These are phyloP conservation scores for Nebria brevicollis DNA, from an alignment of 2,888 invertebrate species.

Conservation along the genomic window DNA sequence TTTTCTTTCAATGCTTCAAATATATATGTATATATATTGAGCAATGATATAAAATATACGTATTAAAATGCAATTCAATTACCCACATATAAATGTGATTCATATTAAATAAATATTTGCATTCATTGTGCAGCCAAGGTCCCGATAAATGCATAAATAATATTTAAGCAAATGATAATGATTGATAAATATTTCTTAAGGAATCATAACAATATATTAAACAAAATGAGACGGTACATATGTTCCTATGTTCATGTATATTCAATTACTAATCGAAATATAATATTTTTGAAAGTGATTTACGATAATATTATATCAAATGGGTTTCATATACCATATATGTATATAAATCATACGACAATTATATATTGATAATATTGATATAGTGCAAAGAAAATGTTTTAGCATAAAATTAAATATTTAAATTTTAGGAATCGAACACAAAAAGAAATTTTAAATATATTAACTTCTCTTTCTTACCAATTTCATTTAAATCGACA, in stretches of 20 bases:
- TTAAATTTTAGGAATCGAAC: background rate
- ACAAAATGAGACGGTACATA: background rate
- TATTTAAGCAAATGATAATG: background rate
- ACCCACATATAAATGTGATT: background rate
- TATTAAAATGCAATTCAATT: background rate
- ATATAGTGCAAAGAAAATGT: background rate
- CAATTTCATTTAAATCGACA: constrained; percentile 65
- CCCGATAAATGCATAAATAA: background rate
- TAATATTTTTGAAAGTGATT: background rate
- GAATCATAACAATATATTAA: background rate
- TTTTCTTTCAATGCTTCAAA: background rate
- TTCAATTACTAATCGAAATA: background rate
- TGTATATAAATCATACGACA: background rate
- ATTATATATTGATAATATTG: background rate
- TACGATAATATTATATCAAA: background rate
- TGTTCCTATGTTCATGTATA: background rate
- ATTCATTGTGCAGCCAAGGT: background rate
- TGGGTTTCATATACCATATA: background rate
- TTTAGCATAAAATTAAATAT: background rate
- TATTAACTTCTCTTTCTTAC: constrained; percentile 53
- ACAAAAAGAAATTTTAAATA: background rate
- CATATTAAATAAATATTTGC: background rate
- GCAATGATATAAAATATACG: background rate
- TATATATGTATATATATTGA: background rate
- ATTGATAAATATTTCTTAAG: background rate